Evolutionary conservation across 1,140 invertebrate genomes (phyloP).

Genomic region (Aricia agestis): DNA sequence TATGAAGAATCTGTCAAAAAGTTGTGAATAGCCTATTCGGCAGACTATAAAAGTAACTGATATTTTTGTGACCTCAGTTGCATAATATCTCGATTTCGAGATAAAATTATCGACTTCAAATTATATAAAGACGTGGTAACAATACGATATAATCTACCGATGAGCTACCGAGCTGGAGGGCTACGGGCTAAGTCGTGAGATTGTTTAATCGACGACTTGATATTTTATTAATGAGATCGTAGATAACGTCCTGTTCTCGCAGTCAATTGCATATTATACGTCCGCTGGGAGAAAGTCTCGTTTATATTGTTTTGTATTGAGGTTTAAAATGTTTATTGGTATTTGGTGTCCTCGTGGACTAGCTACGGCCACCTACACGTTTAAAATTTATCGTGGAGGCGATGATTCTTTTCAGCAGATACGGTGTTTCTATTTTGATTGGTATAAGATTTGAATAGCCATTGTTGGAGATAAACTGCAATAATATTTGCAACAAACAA

Average conservation of each 20-base stretch:
- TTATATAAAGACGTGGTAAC: slow-evolving; percentile 4
- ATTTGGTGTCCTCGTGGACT: not conserved
- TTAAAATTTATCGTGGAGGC: no score
- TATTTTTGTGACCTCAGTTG: not conserved
- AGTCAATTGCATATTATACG: slow-evolving; percentile 11
- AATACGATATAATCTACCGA: not conserved
- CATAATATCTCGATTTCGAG: not conserved
- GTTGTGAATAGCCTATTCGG: no score
- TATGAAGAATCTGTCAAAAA: no score
- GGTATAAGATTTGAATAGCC: no score
- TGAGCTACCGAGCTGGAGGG: not conserved
- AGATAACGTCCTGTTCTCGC: slow-evolving; percentile 14
- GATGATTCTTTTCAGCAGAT: no score
- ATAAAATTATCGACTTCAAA: not conserved
- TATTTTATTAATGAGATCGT: slow-evolving; percentile 16
- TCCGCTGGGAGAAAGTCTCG: slow-evolving; percentile 1
- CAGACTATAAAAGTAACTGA: not conserved
- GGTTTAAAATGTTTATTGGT: not conserved
- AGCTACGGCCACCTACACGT: no score
- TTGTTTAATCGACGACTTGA: slow-evolving; percentile 12
- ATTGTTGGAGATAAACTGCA: no score
- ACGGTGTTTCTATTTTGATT: no score
- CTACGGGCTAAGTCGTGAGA: slow-evolving; percentile 9
- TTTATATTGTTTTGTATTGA: slow-evolving; percentile 11
- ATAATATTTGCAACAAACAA: no score